Percentiles rank a stretch among this genome's conserved stretches.
phyloP scores from a whole-genome alignment of 2,888 invertebrate species.

The Pandemis heparana region DNA sequence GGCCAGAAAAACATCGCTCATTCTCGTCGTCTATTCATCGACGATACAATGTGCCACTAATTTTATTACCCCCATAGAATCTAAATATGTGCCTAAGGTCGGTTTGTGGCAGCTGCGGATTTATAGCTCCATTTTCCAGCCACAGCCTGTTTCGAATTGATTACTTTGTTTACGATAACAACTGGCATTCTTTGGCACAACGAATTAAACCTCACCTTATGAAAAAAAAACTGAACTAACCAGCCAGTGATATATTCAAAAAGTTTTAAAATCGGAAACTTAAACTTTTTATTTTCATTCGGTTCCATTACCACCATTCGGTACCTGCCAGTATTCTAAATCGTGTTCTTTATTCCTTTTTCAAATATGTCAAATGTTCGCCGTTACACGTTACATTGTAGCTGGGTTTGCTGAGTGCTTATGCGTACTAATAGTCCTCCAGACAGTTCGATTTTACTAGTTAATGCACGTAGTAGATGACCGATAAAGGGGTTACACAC shows the following conservation, averaged over 20 bases:
- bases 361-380: not conserved
- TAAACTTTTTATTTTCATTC: not conserved
- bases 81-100: slow-evolving; percentile 38
- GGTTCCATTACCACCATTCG: too few relatives aligned
- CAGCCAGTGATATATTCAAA: not conserved
- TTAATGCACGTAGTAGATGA: slow-evolving; percentile 77
- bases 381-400: not conserved
- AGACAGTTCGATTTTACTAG: slow-evolving; percentile 73
- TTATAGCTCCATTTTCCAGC: slow-evolving; percentile 56
- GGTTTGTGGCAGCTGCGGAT: slow-evolving; percentile 50
- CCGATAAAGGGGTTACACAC: slow-evolving; percentile 74
- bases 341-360: not conserved
- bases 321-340: not conserved
- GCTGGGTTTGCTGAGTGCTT: slow-evolving; percentile 45
- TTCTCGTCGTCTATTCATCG: not conserved
- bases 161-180: slow-evolving; percentile 56
- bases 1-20: not conserved
- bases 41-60: slow-evolving; percentile 10
- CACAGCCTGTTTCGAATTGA: slow-evolving; percentile 51
- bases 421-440: slow-evolving; percentile 47
- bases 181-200: slow-evolving; percentile 17
- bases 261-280: not conserved
- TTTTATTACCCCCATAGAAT: slow-evolving; percentile 37
- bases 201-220: not conserved
- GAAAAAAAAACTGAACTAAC: not conserved